Evolutionary conservation across 2,888 invertebrate genomes (phyloP).

Genomic region (Clivina fossor): DNA sequence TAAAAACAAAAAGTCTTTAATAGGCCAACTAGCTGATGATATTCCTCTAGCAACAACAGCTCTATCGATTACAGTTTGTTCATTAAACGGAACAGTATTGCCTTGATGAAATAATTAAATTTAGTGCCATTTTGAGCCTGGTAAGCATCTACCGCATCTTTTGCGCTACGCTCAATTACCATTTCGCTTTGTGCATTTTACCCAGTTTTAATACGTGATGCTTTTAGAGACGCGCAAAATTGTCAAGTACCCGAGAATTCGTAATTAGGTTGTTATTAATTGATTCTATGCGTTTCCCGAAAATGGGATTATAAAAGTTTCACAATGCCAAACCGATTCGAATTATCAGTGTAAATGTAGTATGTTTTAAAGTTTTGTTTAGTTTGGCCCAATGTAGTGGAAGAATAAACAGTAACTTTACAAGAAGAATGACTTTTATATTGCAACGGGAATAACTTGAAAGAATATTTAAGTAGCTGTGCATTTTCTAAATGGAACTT

Average conservation of each 20-base stretch:
- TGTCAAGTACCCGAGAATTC: conserved; percentile 11
- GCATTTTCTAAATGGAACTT: conserved; percentile 12
- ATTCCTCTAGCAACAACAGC: too few relatives aligned
- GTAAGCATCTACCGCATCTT: conserved; percentile 25
- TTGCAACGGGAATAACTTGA: too few relatives aligned
- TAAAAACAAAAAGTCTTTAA: too few relatives aligned
- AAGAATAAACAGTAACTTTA: too few relatives aligned
- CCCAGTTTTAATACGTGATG: conserved; percentile 27
- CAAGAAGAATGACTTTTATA: too few relatives aligned
- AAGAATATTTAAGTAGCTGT: neutral
- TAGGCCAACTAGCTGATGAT: too few relatives aligned
- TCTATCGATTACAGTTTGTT: conserved; percentile 24
- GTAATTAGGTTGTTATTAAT: conserved; percentile 25
- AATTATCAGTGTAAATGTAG: too few relatives aligned
- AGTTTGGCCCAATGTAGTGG: too few relatives aligned
- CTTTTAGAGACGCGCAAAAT: conserved; percentile 26
- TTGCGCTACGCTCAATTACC: conserved; percentile 23
- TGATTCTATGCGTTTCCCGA: conserved; percentile 14
- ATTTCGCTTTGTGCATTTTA: conserved; percentile 26
- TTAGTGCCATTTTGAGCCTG: conserved; percentile 18
- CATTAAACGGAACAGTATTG: conserved; percentile 20
- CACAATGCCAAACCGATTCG: neutral
- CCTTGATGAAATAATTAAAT: conserved; percentile 30
- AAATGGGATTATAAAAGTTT: conserved; percentile 13
- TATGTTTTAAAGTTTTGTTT: too few relatives aligned